Evolutionary conservation across 1,140 invertebrate species (phyloP).

Genomic region (Ectropis grisescens): DNA sequence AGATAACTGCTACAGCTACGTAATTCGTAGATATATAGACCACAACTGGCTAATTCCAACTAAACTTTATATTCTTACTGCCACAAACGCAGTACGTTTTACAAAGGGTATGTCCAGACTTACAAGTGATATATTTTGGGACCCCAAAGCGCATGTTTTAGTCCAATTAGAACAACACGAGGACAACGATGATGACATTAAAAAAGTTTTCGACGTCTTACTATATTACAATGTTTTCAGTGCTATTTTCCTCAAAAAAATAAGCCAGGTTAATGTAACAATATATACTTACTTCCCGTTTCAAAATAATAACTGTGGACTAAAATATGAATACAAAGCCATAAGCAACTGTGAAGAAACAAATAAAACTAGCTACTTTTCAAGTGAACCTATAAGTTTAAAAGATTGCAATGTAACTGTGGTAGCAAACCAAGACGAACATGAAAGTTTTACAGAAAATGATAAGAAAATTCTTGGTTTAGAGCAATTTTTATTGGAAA

Average conservation of each 20-base stretch:
- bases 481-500: slow-evolving; percentile 26
- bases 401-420: slow-evolving; percentile 23
- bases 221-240: too few species aligned
- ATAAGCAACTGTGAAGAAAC: slow-evolving; percentile 15
- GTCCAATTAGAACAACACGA: too few species aligned
- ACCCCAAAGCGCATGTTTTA: slow-evolving; percentile 21
- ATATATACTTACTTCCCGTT: slow-evolving; percentile 24
- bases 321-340: slow-evolving; percentile 7
- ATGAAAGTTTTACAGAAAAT: too few species aligned
- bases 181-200: too few species aligned
- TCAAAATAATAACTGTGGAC: slow-evolving; percentile 17
- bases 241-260: too few species aligned
- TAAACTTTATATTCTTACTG: slow-evolving; percentile 18
- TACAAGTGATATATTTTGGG: slow-evolving; percentile 22
- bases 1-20: slow-evolving; percentile 12
- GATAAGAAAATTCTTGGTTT: slow-evolving; percentile 14
- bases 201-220: too few species aligned
- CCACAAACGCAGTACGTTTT: slow-evolving; percentile 1
- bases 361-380: slow-evolving; percentile 9
- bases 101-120: slow-evolving; percentile 7
- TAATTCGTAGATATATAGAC: slow-evolving; percentile 11
- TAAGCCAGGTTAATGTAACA: not conserved
- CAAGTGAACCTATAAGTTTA: slow-evolving; percentile 9
- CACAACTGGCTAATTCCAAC: slow-evolving; percentile 11
- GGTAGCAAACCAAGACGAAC: slow-evolving; percentile 17